Base-by-base conservation (phyloP, 2,797 vertebrate species). In the Megaceryle alcyon region DNA sequence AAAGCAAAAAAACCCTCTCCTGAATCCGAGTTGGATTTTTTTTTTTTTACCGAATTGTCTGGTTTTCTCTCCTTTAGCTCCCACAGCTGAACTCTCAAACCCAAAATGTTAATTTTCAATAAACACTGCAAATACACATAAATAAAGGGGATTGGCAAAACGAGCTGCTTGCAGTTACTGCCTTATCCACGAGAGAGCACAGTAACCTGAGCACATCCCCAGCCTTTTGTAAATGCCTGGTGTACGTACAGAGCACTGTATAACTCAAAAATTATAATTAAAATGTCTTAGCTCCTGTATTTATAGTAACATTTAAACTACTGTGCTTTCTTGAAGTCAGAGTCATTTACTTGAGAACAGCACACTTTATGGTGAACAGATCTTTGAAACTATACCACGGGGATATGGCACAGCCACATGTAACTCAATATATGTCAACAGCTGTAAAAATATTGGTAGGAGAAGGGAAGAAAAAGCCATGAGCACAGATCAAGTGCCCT, bases 371-470 rank as follows among this genome's bases (percentile, higher is more conserved):
- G 97, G 98, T 97, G 98, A 98, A 98, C 98, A 98, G 98, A 98
- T 98, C 98, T 98, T 97, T 96, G 96, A 98, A 98, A 98, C 97
- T 97, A 97, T 97, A 97, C 98, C 98, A 82, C 95, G 90, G 98
- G 98, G 98, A 99, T 98, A 98, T 92, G 97, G 98, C 98, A 97
- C 96, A 98, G 95, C 98, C 98, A 98, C 98, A 98, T 97, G 98
- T 98, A 99, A 99, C 98, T 98, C 97, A 98, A 99, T 98, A 98
- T 98, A 98, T 97, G 98, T 98, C 98, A 98, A 98, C 98, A 99
- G 98, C 98, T 99, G 99, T 98, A 98, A 98, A 98, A 98, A 99
- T 98, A 98, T 98, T 97, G 98, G 97, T 96, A 97, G 96, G 97
- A 96, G 96, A 97, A 98, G 95, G 95, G 94, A 97, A 97, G 97